Evolutionary conservation across 2,888 invertebrate species (phyloP), one percentile per base, ranked within the genome.

Genomic region (Mythimna impura): DNA sequence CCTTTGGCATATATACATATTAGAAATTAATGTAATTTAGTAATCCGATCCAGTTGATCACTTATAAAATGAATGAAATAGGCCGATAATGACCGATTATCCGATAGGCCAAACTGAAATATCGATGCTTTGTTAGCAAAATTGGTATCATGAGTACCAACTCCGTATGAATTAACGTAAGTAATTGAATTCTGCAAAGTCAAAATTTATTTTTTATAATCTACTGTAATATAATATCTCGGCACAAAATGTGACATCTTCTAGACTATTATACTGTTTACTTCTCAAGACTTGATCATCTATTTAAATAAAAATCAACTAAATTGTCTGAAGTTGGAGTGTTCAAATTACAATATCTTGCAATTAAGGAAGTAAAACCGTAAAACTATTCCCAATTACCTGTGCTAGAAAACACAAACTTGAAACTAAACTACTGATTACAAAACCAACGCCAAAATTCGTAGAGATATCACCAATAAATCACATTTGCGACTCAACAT

Each of bases 401-500:
- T 17, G 17, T 10, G n/a, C 4, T 10, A 12, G 20, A 0, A 20
- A 36, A 34, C 2, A 58, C n/a, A 9, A 52, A 43, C 17, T 36
- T 20, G 47, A 55, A 75, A 58, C 68, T 40, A 61, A 47, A 62
- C 57, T 30, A 36, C 10, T 25, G 7, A 64, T 12, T 22, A 22
- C 54, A 34, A 61, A 60, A 30, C 36, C 12, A 25, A 43, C 7
- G 58, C 43, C 62, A 43, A 66, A 81, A 67, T 47, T 68, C 7
- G 36, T 34, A 22, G 25, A 55, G 57, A 40, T 57, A 66, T 58
- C 40, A 22, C 43, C 57, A 57, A 71, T 78, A 81, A 76, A 71
- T 84, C 61, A 67, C 71, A 54, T 71, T 62, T 66, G 73, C 30
- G 40, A 78, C 50, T 75, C 34, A 66, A 73, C 72, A 75, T 65